phyloP scores from a whole-genome alignment of 2,797 vertebrate genomes.

The Capromys pilorides region DNA sequence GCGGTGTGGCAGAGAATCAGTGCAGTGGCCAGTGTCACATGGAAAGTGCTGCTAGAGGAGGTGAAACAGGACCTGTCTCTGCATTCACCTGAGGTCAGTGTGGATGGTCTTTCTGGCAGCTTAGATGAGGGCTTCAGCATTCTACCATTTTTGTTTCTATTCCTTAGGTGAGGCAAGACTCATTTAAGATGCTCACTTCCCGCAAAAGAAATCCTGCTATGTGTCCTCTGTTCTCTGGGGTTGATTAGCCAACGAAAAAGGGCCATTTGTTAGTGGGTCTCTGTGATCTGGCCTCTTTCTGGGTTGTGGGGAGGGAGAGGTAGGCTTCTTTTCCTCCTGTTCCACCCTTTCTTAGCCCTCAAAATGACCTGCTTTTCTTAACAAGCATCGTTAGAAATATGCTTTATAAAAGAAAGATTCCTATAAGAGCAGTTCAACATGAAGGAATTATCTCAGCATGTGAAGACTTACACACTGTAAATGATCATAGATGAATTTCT shows the following conservation, averaged over 20 bases:
- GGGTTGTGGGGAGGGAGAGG: slow-evolving; percentile 16
- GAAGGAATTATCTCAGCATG: slow-evolving; percentile 77
- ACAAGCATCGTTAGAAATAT: slow-evolving; percentile 59
- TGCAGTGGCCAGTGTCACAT: neutral
- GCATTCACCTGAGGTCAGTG: neutral
- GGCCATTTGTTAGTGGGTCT: neutral
- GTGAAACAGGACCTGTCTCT: neutral
- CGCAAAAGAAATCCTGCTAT: neutral
- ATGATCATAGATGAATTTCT: slow-evolving; percentile 89
- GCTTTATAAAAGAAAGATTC: slow-evolving; percentile 39
- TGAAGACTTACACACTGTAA: slow-evolving; percentile 90
- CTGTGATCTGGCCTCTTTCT: slow-evolving; percentile 55
- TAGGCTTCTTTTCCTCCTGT: slow-evolving; percentile 33
- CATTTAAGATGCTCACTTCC: neutral
- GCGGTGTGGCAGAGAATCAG: neutral
- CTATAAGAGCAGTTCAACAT: neutral
- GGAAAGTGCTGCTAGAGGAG: neutral
- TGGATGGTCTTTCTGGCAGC: neutral
- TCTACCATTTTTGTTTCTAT: neutral
- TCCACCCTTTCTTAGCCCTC: slow-evolving; percentile 30
- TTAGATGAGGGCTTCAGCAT: neutral
- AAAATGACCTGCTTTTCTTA: slow-evolving; percentile 67
- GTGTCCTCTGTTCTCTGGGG: neutral
- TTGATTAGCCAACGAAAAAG: slow-evolving; percentile 46
- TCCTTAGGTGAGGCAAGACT: neutral